These are phyloP conservation scores for Seriola rivoliana DNA, from an alignment of 2,113 vertebrate species.

Conservation along the genomic window DNA sequence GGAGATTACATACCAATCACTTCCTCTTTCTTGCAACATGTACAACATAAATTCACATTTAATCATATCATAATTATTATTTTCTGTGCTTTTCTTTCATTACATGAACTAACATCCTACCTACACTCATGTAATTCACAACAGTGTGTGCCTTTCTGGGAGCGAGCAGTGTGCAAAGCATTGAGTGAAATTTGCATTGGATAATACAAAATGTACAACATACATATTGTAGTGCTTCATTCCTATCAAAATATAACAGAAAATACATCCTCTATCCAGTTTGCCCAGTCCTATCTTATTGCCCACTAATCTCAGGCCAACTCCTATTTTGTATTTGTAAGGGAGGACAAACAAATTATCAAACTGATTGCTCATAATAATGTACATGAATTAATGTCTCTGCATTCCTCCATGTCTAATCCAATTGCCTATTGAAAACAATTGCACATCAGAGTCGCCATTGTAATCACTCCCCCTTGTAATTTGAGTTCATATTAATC, in stretches of 20 bases:
- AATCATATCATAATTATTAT: background rate
- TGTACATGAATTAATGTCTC: conserved; percentile 32
- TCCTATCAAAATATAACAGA: background rate
- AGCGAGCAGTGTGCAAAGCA: background rate
- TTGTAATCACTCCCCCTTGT: conserved; percentile 36
- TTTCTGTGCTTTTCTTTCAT: background rate
- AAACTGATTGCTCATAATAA: conserved; percentile 26
- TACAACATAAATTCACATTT: conserved; percentile 4
- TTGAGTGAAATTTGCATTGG: background rate
- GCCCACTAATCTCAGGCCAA: background rate
- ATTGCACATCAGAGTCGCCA: conserved; percentile 43
- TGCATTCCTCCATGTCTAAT: conserved; percentile 39
- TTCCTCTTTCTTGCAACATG: background rate
- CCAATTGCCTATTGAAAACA: conserved; percentile 46
- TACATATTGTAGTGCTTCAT: background rate
- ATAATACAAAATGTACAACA: background rate
- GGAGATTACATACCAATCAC: background rate
- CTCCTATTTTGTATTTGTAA: conserved; percentile 6
- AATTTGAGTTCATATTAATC: conserved; percentile 40
- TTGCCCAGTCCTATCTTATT: background rate
- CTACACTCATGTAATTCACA: background rate
- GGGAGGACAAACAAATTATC: conserved; percentile 16
- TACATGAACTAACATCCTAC: background rate
- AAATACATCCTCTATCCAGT: background rate
- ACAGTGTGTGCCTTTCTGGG: background rate